These are phyloP conservation scores for Drosophila diplacantha DNA, from an alignment of 2,888 invertebrate genomes.

Conservation along the genomic window DNA sequence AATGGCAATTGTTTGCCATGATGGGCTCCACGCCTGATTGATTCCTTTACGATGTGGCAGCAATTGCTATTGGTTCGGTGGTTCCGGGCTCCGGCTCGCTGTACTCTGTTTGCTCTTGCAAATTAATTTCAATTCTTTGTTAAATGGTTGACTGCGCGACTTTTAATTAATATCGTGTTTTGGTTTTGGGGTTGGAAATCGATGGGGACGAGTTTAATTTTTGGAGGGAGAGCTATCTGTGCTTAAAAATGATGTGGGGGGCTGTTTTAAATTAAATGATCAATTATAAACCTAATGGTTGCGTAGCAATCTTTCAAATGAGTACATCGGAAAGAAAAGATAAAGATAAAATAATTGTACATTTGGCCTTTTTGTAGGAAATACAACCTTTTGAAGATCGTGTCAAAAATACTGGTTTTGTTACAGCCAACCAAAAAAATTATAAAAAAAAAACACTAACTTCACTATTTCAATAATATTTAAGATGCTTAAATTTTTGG, in stretches of 20 bases:
- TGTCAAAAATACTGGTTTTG: neutral
- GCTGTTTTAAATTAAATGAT: no score
- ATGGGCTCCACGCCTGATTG: constrained; percentile 59
- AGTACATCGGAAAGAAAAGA: neutral
- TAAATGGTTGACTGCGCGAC: constrained; percentile 50
- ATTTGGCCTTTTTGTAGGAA: neutral
- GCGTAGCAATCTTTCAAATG: neutral
- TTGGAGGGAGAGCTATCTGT: neutral
- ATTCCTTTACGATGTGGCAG: constrained; percentile 45
- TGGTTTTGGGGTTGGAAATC: constrained; percentile 16
- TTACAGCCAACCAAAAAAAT: no score
- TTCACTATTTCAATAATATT: neutral
- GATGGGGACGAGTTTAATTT: constrained; percentile 1
- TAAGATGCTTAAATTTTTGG: neutral
- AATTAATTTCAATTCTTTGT: constrained; percentile 51
- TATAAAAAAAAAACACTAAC: no score
- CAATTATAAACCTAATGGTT: neutral
- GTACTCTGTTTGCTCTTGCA: constrained; percentile 40
- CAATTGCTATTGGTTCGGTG: constrained; percentile 36
- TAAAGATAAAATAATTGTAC: neutral
- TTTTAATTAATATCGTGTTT: constrained; percentile 58
- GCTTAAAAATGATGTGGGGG: neutral
- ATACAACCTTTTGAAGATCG: no score
- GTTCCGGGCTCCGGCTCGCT: constrained; percentile 18
- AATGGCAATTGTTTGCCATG: constrained; percentile 35